Evolutionary conservation across 1,140 invertebrate genomes (phyloP), one percentile per base, ranked within the genome.

Genomic region (Aphelinus certus): DNA sequence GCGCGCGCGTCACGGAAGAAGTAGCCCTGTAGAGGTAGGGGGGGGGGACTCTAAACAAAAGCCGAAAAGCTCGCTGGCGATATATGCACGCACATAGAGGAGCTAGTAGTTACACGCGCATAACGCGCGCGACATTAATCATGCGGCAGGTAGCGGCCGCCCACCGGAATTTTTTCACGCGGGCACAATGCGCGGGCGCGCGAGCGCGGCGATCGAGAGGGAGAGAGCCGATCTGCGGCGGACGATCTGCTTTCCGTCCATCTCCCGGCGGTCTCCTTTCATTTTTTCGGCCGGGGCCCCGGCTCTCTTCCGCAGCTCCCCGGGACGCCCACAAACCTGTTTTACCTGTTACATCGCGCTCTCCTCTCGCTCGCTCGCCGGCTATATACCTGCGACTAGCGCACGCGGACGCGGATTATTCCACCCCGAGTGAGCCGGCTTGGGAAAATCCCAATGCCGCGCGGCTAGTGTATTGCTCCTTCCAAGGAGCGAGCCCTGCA

Each of bases 311-410:
- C 79, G 82, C 79, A 80, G 79, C 76, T 10, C 42, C 67, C 68
- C 67, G 76, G 81, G 84, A 85, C 85, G 83, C 84, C 85, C 84
- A 85, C 85, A 86, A 86, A 87, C 85, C 85, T 83, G 85, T 86
- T 87, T 85, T 84, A 85, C 85, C 84, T 85, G 85, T 86, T 86
- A 83, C 26, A 26, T 26, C 26, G 26, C 26, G 26, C 26, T 26
- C 26, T 26, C 26, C 78, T 55, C 47, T 55, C 43, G 1, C 42
- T 47, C 48, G 4, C 73, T 77, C 6, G 61, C 60, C 49, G 48
- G 68, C 51, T 46, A 56, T 73, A 53, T 73, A 57, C 26, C 26
- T 26, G 26, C 26, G 26, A 26, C 26, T 26, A 26, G 26, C 26
- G 26, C 26, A 26, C 26, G 26, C 26, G 26, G 26, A 26, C 26